Base-by-base conservation (phyloP, 2,113 vertebrate genomes). In the Rhabdornis inornatus region DNA sequence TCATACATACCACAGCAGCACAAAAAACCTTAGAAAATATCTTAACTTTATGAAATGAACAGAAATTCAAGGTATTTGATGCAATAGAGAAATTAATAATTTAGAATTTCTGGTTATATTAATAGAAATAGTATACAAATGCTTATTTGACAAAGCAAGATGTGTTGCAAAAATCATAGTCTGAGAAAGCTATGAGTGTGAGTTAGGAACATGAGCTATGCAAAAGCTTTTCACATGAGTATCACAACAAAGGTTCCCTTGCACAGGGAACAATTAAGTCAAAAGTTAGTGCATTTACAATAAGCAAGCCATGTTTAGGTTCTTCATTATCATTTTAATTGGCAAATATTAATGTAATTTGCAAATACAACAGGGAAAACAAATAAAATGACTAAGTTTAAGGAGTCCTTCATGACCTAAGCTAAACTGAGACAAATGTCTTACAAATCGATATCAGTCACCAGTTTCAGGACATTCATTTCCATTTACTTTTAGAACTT, bases 291-390 rank as follows among this genome's bases (percentile, higher is more conserved):
- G 50, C 59, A 59, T 74, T 83, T 72, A 87, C 75, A 91, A 85
- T 60, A 90, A 90, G 17, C 44, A 77, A 85, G 50, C 24, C 90
- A 93, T 33, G 75, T 80, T 95, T 69, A 52, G 28, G 47, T 82
- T 79, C 81, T 82, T 95, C 76, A 63, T 95, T 93, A 93, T 78
- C 39, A 90, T 78, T 96, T 95, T 68, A 93, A 93, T 94, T 90
- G 89, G 83, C 83, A 92, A 96, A 93, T 90, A 96, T 79, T 90
- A 94, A 96, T 75, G 40, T 53, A 94, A 95, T 93, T 68, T 93
- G 39, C 21, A 92, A 93, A 95, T 75, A 75, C 64, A 92, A 77
- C 47, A 15, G 64, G 56, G 45, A 71, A 92, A 95, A 91, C 89
- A 93, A 94, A 47, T 83, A 59, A 93, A 96, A 83, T 82, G 49